Evolutionary conservation across 2,888 invertebrate species (phyloP).

Genomic region (Pristionchus fissidentatus): DNA sequence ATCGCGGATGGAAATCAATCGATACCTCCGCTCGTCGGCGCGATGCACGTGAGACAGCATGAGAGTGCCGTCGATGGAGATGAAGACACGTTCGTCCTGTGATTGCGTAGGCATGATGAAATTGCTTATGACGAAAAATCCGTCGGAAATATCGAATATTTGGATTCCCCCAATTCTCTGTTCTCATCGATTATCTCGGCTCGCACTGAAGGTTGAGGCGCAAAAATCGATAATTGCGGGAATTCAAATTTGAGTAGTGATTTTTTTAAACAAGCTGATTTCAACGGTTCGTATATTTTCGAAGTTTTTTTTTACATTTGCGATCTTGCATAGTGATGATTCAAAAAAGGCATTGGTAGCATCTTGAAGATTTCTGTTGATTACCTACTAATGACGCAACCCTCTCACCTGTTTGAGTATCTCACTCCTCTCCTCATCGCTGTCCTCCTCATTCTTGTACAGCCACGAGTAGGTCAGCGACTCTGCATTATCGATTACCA

Average conservation of each 20-base stretch:
- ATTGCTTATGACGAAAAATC: neutral
- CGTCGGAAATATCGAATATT: too few relatives aligned
- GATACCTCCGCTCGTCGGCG: constrained; percentile 70
- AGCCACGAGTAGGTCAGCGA: constrained; percentile 73
- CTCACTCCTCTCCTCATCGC: constrained; percentile 31
- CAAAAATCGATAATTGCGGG: too few relatives aligned
- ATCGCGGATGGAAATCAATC: too few relatives aligned
- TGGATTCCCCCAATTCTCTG: too few relatives aligned
- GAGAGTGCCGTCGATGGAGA: constrained; percentile 73
- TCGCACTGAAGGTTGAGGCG: too few relatives aligned
- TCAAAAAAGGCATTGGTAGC: too few relatives aligned
- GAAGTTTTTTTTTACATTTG: too few relatives aligned
- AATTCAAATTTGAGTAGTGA: too few relatives aligned
- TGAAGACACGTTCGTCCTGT: constrained; percentile 66
- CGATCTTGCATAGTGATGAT: too few relatives aligned
- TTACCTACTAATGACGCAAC: constrained; percentile 51
- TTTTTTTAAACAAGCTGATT: too few relatives aligned
- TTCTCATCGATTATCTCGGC: too few relatives aligned
- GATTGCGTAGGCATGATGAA: neutral
- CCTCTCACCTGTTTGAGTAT: constrained; percentile 7
- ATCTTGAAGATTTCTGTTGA: neutral
- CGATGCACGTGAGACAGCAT: constrained; percentile 67
- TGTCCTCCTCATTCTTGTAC: constrained; percentile 21
- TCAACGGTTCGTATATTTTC: too few relatives aligned
- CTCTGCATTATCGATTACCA: constrained; percentile 58